These are phyloP conservation scores for Oceanodroma leucorhoa DNA, from an alignment of 2,797 vertebrate species.

Conservation along the genomic window DNA sequence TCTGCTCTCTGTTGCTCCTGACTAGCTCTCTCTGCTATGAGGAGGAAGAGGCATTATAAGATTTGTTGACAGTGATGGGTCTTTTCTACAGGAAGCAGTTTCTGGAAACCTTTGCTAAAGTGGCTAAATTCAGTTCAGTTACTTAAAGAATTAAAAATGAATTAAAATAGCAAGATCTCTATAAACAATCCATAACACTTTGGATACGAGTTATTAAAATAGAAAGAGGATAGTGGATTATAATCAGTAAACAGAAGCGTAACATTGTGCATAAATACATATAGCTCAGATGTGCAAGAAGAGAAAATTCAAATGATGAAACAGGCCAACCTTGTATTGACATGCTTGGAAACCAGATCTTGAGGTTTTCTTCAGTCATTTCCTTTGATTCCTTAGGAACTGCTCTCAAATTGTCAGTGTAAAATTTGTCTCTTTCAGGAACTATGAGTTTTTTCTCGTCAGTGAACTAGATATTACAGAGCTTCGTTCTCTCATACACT, in stretches of 20 bases:
- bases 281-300: not conserved
- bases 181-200: not conserved
- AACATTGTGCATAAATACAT: not conserved
- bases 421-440: not conserved
- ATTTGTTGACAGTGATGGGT: not conserved
- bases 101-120: not conserved
- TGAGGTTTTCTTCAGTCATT: not conserved
- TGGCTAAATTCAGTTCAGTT: not conserved
- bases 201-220: not conserved
- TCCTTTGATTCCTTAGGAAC: not conserved
- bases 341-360: not conserved
- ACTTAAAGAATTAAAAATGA: not conserved
- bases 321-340: not conserved
- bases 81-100: not conserved
- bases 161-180: not conserved
- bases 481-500: accelerated
- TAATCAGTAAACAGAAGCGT: not conserved
- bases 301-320: not conserved
- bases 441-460: not conserved
- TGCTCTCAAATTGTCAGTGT: not conserved
- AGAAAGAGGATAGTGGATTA: not conserved
- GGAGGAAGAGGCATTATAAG: not conserved
- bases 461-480: not conserved
- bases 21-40: accelerated
- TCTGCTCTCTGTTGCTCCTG: not conserved